Evolutionary conservation across 1,140 invertebrate genomes (phyloP).

Genomic region (Lethrus apterus): DNA sequence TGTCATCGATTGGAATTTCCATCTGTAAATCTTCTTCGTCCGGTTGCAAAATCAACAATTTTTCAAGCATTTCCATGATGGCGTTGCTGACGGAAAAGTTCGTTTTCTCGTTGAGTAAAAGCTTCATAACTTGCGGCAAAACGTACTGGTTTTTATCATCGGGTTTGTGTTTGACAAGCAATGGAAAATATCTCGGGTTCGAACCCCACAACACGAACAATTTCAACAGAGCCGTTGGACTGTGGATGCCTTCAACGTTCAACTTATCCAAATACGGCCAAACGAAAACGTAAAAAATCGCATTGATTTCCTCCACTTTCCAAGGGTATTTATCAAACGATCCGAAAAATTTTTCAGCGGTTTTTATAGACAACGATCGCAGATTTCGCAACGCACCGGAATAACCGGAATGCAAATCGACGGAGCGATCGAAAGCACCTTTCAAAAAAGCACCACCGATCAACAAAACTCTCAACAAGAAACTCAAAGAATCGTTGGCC

Average conservation of each 20-base stretch:
- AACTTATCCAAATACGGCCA: conserved; percentile 75
- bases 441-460: conserved; percentile 58
- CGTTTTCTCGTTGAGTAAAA: conserved; percentile 61
- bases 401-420: conserved; percentile 55
- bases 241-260: conserved; percentile 72
- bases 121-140: conserved; percentile 57
- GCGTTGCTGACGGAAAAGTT: conserved; percentile 56
- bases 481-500: conserved; percentile 54
- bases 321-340: conserved; percentile 73
- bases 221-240: conserved; percentile 74
- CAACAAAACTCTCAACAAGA: conserved; percentile 65
- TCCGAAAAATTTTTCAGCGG: conserved; percentile 66
- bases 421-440: conserved; percentile 48
- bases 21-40: conserved; percentile 46
- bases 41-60: conserved; percentile 60
- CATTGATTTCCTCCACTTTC: conserved; percentile 61
- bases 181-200: conserved; percentile 64
- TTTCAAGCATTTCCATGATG: conserved; percentile 73
- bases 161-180: conserved; percentile 57
- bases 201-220: conserved; percentile 69
- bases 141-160: conserved; percentile 44
- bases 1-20: conserved; percentile 36
- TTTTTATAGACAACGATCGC: conserved; percentile 50
- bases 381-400: conserved; percentile 61
- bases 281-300: conserved; percentile 68